Evolutionary conservation across 2,888 invertebrate species (phyloP).

Genomic region (Macrosoma leucophasiata): DNA sequence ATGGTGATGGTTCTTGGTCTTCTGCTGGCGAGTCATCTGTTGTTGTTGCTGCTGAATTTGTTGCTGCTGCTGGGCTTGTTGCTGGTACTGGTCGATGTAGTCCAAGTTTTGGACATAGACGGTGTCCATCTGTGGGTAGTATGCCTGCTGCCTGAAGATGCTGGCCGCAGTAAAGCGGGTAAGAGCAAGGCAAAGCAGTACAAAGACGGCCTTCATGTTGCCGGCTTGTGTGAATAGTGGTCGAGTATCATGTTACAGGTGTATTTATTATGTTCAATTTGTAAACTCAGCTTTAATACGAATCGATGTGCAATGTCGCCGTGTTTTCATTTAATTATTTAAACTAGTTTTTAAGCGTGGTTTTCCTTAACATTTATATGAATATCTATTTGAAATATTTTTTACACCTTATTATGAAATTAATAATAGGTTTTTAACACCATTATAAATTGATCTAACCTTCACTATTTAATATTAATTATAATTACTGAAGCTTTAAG

Average conservation of each 20-base stretch:
- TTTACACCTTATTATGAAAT: too few species aligned
- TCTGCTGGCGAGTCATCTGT: slow-evolving; percentile 19
- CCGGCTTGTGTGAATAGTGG: slow-evolving; percentile 30
- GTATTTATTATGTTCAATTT: too few species aligned
- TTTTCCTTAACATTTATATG: background rate
- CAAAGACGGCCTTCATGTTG: slow-evolving; percentile 59
- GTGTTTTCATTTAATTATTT: background rate
- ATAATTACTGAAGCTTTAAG: too few species aligned
- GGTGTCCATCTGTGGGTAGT: slow-evolving; percentile 31
- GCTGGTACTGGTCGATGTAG: slow-evolving; percentile 32
- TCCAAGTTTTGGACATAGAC: slow-evolving; percentile 38
- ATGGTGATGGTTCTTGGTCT: slow-evolving; percentile 28
- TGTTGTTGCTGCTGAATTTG: too few species aligned
- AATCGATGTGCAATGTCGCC: too few species aligned
- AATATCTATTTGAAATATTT: background rate
- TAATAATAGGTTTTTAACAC: too few species aligned
- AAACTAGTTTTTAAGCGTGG: background rate
- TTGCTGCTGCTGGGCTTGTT: too few species aligned
- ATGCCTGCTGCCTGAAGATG: slow-evolving; percentile 44
- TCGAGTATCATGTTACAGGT: too few species aligned
- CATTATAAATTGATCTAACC: too few species aligned
- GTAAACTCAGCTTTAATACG: too few species aligned
- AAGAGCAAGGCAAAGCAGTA: slow-evolving; percentile 52
- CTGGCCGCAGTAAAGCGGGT: slow-evolving; percentile 45
- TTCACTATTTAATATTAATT: too few species aligned